Percentiles rank a stretch among this genome's conserved stretches.
phyloP scores from a whole-genome alignment of 92 coral and sea anemone genomes.

The Pocillopora meandrina region DNA sequence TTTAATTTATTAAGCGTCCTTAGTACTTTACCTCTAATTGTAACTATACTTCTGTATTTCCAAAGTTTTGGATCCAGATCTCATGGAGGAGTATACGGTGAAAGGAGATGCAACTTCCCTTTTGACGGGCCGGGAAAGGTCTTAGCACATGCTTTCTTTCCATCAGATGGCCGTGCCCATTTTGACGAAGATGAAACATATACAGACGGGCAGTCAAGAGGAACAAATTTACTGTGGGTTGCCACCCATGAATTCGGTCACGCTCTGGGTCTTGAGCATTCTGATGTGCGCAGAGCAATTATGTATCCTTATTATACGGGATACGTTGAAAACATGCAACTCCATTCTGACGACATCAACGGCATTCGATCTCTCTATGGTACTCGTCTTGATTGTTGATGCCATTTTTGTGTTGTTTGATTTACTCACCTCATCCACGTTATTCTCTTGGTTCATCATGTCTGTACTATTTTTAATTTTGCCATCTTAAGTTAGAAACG shows the following conservation, averaged over 20 bases:
- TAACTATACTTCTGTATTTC: not conserved
- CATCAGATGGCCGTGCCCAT: conserved; percentile 79
- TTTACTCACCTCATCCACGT: no score
- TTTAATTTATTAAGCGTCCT: no score
- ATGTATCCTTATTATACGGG: conserved; percentile 85
- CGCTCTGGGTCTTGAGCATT: conserved; percentile 77
- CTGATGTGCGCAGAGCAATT: conserved; percentile 53
- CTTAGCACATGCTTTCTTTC: conserved; percentile 80
- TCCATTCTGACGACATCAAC: conserved; percentile 66
- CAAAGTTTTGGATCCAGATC: conserved; percentile 43
- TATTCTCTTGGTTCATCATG: no score
- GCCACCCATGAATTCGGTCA: conserved; percentile 91
- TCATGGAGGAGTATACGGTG: conserved; percentile 42
- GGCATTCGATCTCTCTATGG: conserved; percentile 78
- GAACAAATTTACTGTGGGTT: conserved; percentile 69
- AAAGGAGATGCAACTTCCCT: conserved; percentile 53
- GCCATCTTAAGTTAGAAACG: no score
- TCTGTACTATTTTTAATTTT: no score
- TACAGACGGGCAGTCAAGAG: conserved; percentile 50
- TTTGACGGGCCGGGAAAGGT: conserved; percentile 69
- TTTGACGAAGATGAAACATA: conserved; percentile 83
- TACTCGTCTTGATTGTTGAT: conserved; percentile 1
- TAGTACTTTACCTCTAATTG: not conserved
- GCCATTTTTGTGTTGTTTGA: not conserved
- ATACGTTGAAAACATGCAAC: conserved; percentile 43